A percentile compares a stretch with the other conserved stretches of the same genome.
Conservation (phyloP, 2,888 invertebrate genomes). For the Campoplex nolae region DNA sequence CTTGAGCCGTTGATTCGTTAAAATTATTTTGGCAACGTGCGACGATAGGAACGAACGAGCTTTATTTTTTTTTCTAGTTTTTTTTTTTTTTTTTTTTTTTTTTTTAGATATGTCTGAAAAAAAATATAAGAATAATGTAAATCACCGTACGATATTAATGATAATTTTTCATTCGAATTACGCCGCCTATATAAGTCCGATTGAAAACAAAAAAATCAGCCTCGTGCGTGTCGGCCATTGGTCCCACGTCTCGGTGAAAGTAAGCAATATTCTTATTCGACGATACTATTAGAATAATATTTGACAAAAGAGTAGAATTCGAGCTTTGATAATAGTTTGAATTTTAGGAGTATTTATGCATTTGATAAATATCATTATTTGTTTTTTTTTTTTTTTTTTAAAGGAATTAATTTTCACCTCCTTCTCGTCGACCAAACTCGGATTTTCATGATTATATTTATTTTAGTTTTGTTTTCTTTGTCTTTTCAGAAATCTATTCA, state of each 20-base stretch:
- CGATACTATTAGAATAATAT: not conserved
- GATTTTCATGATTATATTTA: conserved; percentile 34
- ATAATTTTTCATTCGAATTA: conserved; percentile 1
- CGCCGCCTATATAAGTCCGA: not conserved
- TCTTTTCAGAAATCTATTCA: conserved; percentile 9
- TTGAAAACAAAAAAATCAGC: conserved; percentile 21
- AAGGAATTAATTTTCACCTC: conserved; percentile 16
- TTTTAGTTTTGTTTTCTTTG: not conserved
- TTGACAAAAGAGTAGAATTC: not conserved
- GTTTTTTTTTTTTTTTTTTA: not conserved
- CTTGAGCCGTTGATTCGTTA: not conserved
- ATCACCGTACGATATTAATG: not conserved
- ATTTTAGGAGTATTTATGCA: conserved; percentile 7
- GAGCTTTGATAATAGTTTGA: not conserved
- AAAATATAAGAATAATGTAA: not conserved
- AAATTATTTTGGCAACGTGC: not conserved
- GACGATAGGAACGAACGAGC: not conserved
- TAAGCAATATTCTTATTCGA: not conserved
- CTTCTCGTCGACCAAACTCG: conserved; percentile 31
- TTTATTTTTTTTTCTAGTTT: too few species aligned
- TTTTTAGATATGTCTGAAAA: not conserved
- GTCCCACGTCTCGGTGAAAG: conserved; percentile 63
- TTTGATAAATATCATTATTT: not conserved
- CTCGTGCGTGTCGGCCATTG: conserved; percentile 62
- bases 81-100: not conserved